Evolutionary conservation across 2,113 vertebrate genomes (phyloP).

Genomic region (Leucoraja erinaceus): DNA sequence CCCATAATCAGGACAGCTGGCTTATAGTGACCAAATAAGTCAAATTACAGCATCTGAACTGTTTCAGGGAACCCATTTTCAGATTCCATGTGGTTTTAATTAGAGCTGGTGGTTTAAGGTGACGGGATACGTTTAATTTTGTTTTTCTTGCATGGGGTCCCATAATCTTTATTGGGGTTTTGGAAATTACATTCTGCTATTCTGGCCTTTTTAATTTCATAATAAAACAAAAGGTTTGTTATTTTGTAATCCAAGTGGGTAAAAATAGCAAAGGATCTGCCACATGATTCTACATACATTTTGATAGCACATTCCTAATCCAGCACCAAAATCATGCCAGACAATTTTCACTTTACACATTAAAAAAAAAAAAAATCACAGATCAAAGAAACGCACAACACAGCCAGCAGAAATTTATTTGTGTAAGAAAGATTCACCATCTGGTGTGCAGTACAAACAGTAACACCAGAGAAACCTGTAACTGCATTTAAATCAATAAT

Average conservation of each 20-base stretch:
- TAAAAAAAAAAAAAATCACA: not conserved
- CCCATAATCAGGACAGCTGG: not conserved
- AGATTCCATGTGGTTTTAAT: not conserved
- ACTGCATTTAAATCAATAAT: conserved; percentile 29
- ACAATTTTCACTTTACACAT: not conserved
- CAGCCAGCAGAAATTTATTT: not conserved
- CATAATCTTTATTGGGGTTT: conserved; percentile 7
- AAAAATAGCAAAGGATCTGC: not conserved
- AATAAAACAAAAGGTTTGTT: not conserved
- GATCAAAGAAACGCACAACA: conserved; percentile 17
- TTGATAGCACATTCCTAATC: conserved; percentile 7
- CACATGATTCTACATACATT: not conserved
- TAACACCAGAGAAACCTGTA: not conserved
- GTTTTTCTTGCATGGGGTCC: not conserved
- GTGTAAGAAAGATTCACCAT: conserved; percentile 18
- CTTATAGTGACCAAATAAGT: not conserved
- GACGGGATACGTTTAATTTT: not conserved
- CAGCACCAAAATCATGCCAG: not conserved
- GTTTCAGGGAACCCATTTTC: not conserved
- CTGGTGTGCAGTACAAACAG: conserved; percentile 9
- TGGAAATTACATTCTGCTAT: not conserved
- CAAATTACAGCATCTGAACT: not conserved
- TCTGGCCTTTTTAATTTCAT: not conserved
- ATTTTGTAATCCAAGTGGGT: not conserved
- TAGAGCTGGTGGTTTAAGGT: not conserved